Evolutionary conservation across 1,140 invertebrate genomes (phyloP), one percentile per base, ranked within the genome.

Genomic region (Ruditapes philippinarum): DNA sequence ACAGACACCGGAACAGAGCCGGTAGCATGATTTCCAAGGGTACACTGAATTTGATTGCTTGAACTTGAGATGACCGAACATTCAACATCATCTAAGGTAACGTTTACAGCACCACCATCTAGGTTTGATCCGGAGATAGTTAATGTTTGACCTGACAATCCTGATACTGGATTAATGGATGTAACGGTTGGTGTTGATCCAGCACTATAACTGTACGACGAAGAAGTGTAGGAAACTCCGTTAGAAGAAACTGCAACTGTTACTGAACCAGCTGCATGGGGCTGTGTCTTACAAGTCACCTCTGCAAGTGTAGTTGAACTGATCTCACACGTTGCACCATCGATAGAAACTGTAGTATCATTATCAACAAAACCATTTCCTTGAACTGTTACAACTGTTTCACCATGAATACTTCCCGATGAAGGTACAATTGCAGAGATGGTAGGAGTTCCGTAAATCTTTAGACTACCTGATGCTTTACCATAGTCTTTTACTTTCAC

Each of bases 341-440:
- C 84, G 31, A 90, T 33, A 1, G 19, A 22, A 12, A 92, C 82
- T 49, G 57, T 51, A 36, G 89, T 90, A 9, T 83, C 65, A 51
- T 28, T 70, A 28, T 38, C 76, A 42, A 84, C 78, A 62, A 93
- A 93, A 49, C 91, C 91, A 51, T 84, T 88, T 19, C 93, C 93
- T 28, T 36, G 38, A 38, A 93, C 91, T 11, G 91, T 92, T 28
- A 93, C 12, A 0, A 76, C 19, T 33, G 90, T 91, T 25, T 92
- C 89, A 33, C 93, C 93, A 86, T 91, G n/a, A 25, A 90, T 92
- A 38, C 92, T 91, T 36, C 93, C 93, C 14, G 70, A 73, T 12
- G 68, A 38, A 49, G 93, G 93, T 31, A 86, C 51, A 3, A 92
- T 76, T 33, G 68, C 54, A 22, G 87, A 33, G 28, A 93, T 33